Evolutionary conservation across 2,797 vertebrate species (phyloP).

Genomic region (Argyrosomus regius): DNA sequence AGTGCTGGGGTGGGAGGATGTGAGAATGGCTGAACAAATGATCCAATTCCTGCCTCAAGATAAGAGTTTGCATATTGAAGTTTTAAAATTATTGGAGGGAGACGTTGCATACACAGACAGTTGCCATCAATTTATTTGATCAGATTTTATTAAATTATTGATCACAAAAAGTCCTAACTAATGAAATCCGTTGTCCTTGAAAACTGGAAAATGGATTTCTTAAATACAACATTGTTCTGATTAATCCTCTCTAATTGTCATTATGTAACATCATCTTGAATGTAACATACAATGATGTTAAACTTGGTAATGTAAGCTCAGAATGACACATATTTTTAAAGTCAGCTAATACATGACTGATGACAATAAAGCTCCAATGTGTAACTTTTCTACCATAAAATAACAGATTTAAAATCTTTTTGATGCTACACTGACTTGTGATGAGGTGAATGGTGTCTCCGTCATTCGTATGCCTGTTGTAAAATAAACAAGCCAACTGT

Average conservation of each 20-base stretch:
- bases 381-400: too few relatives aligned
- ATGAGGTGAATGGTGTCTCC: too few relatives aligned
- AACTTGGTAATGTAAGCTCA: background rate
- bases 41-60: background rate
- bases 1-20: background rate
- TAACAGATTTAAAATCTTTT: too few relatives aligned
- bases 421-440: too few relatives aligned
- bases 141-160: background rate
- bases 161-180: background rate
- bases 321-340: background rate
- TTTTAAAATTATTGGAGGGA: background rate
- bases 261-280: background rate
- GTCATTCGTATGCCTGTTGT: too few relatives aligned
- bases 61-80: background rate
- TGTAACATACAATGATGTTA: background rate
- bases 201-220: background rate
- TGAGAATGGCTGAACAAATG: background rate
- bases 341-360: background rate
- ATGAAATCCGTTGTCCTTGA: background rate
- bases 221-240: background rate
- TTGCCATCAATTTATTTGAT: background rate
- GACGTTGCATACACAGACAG: background rate
- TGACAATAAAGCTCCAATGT: slow-evolving; percentile 1
- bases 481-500: too few relatives aligned
- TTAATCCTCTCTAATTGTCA: background rate